Evolutionary conservation across 2,888 invertebrate genomes (phyloP).

Genomic region (Hoplodrina ambigua): DNA sequence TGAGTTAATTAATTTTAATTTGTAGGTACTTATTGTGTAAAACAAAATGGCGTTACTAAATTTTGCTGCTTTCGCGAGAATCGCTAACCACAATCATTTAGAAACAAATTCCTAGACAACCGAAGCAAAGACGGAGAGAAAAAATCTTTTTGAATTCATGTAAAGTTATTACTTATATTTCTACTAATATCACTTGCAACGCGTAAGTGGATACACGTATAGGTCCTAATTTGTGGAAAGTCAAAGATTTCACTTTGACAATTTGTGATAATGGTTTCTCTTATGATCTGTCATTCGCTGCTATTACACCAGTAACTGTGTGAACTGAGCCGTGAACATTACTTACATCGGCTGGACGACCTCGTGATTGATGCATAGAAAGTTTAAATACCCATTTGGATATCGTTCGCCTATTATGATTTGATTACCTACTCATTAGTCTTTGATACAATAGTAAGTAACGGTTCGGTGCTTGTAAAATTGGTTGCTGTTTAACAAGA

Average conservation of each 20-base stretch:
- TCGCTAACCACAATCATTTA: conserved; percentile 11
- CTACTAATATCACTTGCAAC: conserved; percentile 8
- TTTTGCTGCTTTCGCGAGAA: conserved; percentile 21
- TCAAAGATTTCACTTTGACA: conserved; percentile 72
- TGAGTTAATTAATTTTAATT: conserved; percentile 67
- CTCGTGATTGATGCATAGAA: conserved; percentile 86
- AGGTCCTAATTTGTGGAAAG: conserved; percentile 65
- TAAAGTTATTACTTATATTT: neutral
- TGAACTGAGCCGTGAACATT: conserved; percentile 82
- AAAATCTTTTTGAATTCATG: neutral
- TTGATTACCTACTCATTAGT: conserved; percentile 67
- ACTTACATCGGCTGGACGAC: conserved; percentile 71
- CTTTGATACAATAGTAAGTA: conserved; percentile 60
- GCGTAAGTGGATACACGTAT: conserved; percentile 31
- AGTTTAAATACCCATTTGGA: conserved; percentile 78
- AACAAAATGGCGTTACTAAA: conserved; percentile 40
- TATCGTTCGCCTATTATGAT: conserved; percentile 68
- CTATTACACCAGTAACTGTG: conserved; percentile 77
- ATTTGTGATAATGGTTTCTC: conserved; percentile 72
- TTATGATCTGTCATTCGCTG: conserved; percentile 75
- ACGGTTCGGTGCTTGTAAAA: conserved; percentile 27
- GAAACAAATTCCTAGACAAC: neutral
- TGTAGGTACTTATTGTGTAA: conserved; percentile 54
- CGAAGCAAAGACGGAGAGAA: neutral
- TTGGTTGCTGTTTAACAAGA: conserved; percentile 25